Conservation (phyloP, 2,888 invertebrate genomes). For the Lasioglossum oenotherae region DNA sequence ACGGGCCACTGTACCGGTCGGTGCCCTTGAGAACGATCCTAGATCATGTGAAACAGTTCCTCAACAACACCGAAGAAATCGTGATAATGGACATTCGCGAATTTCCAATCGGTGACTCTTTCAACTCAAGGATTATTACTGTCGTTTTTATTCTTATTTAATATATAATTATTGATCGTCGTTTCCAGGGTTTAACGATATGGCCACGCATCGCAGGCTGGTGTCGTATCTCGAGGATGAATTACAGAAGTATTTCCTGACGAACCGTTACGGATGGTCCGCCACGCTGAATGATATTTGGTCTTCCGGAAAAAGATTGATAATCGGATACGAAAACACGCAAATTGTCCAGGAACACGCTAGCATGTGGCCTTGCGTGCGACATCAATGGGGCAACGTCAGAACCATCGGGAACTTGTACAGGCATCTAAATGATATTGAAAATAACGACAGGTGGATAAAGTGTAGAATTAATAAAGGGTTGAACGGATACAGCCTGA, state of each 20-base stretch:
- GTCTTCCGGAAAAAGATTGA: slow-evolving; percentile 85
- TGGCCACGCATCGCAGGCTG: slow-evolving; percentile 81
- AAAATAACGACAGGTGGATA: slow-evolving; percentile 60
- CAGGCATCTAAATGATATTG: slow-evolving; percentile 83
- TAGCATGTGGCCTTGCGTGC: slow-evolving; percentile 86
- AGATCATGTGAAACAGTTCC: slow-evolving; percentile 86
- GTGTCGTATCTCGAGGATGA: slow-evolving; percentile 80
- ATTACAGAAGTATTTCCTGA: slow-evolving; percentile 80
- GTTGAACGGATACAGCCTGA: not conserved
- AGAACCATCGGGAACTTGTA: slow-evolving; percentile 86
- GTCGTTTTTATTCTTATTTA: not conserved
- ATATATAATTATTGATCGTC: not conserved
- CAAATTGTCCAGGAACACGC: slow-evolving; percentile 75
- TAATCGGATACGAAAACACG: slow-evolving; percentile 85
- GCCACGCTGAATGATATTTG: slow-evolving; percentile 85
- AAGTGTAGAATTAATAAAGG: not conserved
- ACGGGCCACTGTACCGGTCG: slow-evolving; percentile 85
- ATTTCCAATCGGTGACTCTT: slow-evolving; percentile 86
- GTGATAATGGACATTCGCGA: slow-evolving; percentile 87
- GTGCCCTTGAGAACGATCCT: slow-evolving; percentile 85
- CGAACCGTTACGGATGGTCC: slow-evolving; percentile 84
- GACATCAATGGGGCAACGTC: slow-evolving; percentile 89
- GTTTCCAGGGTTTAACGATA: slow-evolving; percentile 55
- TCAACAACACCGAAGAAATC: slow-evolving; percentile 86
- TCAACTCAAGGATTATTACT: not conserved